phyloP scores from a whole-genome alignment of 2,888 invertebrate species.

The Laspeyria flexula region DNA sequence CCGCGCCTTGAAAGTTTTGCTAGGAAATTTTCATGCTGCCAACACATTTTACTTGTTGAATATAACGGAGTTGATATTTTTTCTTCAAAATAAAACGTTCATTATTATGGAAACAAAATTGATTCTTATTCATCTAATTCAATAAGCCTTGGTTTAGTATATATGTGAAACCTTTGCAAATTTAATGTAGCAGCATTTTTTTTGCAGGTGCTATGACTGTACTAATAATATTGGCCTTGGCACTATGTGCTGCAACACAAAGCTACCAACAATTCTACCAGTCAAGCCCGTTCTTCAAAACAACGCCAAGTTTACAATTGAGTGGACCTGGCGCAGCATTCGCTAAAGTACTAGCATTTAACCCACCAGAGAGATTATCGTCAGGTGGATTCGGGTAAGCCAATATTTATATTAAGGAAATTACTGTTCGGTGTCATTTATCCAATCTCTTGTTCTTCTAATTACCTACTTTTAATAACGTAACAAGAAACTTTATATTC shows the following conservation, averaged over 20 bases:
- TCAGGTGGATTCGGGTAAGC: conserved; percentile 70
- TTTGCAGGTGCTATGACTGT: conserved; percentile 59
- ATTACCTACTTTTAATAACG: too few relatives aligned
- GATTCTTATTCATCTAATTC: too few relatives aligned
- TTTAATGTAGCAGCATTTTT: neutral
- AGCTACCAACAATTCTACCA: conserved; percentile 40
- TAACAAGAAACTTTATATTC: too few relatives aligned
- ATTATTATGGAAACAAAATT: too few relatives aligned
- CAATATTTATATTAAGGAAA: neutral
- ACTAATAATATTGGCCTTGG: conserved; percentile 37
- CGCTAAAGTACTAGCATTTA: conserved; percentile 40
- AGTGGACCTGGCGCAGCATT: conserved; percentile 45
- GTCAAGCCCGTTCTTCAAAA: conserved; percentile 28
- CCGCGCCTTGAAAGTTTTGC: too few relatives aligned
- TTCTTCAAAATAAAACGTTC: too few relatives aligned
- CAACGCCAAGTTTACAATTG: conserved; percentile 33
- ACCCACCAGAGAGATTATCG: conserved; percentile 58
- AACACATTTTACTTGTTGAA: too few relatives aligned
- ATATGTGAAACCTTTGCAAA: too few relatives aligned
- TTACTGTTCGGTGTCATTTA: neutral
- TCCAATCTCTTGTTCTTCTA: neutral
- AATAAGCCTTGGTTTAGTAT: too few relatives aligned
- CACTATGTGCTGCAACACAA: conserved; percentile 45
- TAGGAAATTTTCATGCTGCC: too few relatives aligned
- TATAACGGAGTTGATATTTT: too few relatives aligned